phyloP scores from a whole-genome alignment of 2,888 invertebrate species.

The Gastrophysa polygoni region DNA sequence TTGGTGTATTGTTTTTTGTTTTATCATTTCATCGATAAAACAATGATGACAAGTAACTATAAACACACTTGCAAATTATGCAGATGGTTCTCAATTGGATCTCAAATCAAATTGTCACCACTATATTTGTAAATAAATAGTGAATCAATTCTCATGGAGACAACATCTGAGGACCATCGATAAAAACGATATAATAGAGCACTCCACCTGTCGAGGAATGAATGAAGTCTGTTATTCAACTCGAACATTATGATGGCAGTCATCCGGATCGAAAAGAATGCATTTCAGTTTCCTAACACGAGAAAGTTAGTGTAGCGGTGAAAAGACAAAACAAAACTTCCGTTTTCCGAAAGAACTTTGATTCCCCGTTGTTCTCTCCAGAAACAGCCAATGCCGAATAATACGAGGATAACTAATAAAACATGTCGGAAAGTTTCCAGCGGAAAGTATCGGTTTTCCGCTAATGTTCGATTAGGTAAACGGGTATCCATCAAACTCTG shows the following conservation, averaged over 20 bases:
- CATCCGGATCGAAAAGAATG: neutral
- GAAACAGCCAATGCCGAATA: slow-evolving; percentile 22
- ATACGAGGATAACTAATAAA: slow-evolving; percentile 27
- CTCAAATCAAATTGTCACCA: too few species aligned
- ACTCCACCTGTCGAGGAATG: neutral
- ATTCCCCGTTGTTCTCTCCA: slow-evolving; percentile 27
- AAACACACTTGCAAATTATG: too few species aligned
- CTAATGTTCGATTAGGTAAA: slow-evolving; percentile 33
- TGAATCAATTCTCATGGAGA: too few species aligned
- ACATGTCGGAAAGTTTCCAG: slow-evolving; percentile 21
- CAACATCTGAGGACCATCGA: neutral
- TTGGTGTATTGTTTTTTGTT: too few species aligned
- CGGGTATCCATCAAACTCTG: slow-evolving; percentile 38
- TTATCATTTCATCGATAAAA: too few species aligned
- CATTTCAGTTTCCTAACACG: slow-evolving; percentile 13
- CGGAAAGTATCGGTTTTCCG: slow-evolving; percentile 7
- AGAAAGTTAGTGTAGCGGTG: slow-evolving; percentile 18
- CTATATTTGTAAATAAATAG: too few species aligned
- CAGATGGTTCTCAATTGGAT: too few species aligned
- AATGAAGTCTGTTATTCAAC: neutral
- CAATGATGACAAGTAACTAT: too few species aligned
- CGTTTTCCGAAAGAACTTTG: slow-evolving; percentile 19
- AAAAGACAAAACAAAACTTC: slow-evolving; percentile 12
- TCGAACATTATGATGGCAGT: neutral
- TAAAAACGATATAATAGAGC: neutral